Percentiles rank a stretch among this genome's conserved stretches.
Conservation (phyloP, 2,888 invertebrate species). For the Tortrix viridana region DNA sequence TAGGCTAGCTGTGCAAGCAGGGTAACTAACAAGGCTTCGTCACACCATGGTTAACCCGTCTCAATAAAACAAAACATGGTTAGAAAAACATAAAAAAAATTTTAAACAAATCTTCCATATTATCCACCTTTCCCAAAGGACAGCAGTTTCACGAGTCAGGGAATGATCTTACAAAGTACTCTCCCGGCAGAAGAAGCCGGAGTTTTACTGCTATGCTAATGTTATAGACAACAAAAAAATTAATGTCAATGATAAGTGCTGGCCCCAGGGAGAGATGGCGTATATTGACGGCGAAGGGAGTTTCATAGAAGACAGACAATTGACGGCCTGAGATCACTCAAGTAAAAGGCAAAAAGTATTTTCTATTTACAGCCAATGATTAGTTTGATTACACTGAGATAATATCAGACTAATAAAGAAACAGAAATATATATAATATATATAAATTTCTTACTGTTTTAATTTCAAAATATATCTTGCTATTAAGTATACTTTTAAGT, state of each 20-base stretch:
- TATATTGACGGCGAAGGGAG: constrained; percentile 48
- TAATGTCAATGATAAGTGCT: constrained; percentile 82
- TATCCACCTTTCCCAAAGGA: constrained; percentile 69
- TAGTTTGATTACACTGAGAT: no score
- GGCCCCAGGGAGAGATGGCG: constrained; percentile 71
- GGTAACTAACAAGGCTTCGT: no score
- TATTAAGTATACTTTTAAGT: no score
- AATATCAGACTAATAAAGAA: no score
- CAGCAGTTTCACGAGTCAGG: constrained; percentile 69
- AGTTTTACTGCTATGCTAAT: constrained; percentile 82
- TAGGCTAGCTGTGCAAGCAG: no score
- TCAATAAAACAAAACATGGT: no score
- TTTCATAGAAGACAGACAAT: constrained; percentile 44
- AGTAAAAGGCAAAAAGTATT: not conserved
- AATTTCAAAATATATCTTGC: no score
- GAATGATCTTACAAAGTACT: constrained; percentile 72
- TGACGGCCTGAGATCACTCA: not conserved
- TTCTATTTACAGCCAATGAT: no score
- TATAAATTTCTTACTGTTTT: no score
- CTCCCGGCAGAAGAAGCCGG: constrained; percentile 23
- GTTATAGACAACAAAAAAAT: constrained; percentile 84
- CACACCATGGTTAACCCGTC: no score
- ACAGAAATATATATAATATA: no score
- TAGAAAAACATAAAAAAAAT: no score
- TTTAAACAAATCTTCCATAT: constrained; percentile 38